These are phyloP conservation scores for Drosophila peninsularis DNA, from an alignment of 2,888 invertebrate genomes.

Conservation along the genomic window DNA sequence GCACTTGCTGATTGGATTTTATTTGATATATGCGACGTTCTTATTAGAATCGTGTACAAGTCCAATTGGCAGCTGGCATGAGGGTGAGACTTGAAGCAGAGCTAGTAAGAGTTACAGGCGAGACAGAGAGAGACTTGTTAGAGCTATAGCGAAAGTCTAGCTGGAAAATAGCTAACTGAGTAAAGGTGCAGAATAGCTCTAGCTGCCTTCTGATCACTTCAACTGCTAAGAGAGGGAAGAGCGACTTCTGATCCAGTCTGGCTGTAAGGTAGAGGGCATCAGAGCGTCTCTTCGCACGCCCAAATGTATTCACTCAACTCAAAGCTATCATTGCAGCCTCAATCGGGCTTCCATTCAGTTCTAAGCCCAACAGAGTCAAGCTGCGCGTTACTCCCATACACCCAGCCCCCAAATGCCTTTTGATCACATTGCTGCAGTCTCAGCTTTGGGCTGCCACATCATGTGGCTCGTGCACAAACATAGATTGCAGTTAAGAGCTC, in stretches of 20 bases:
- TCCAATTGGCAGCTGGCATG: not conserved
- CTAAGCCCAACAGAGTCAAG: not conserved
- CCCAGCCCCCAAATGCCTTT: not conserved
- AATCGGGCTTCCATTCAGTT: not conserved
- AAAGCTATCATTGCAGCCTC: not conserved
- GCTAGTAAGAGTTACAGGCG: too few relatives aligned
- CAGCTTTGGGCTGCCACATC: not conserved
- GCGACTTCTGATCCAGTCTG: not conserved
- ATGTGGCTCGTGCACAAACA: not conserved
- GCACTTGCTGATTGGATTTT: not conserved
- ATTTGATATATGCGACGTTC: not conserved
- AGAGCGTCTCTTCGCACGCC: too few relatives aligned
- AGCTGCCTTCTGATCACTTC: too few relatives aligned
- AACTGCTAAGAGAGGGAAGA: too few relatives aligned
- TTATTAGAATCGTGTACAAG: too few relatives aligned
- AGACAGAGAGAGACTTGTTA: too few relatives aligned
- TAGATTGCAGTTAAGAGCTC: slow-evolving; percentile 26
- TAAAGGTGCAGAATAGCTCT: too few relatives aligned
- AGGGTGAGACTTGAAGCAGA: not conserved
- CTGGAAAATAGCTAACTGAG: too few relatives aligned
- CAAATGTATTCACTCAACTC: not conserved
- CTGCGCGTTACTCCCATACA: not conserved
- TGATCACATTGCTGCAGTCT: not conserved
- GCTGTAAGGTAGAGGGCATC: not conserved
- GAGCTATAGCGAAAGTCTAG: too few relatives aligned